A percentile compares a stretch with the other conserved stretches of the same genome.
These are phyloP conservation scores for Smutsia temminckii DNA, from an alignment of 2,797 vertebrate genomes.

Conservation along the genomic window DNA sequence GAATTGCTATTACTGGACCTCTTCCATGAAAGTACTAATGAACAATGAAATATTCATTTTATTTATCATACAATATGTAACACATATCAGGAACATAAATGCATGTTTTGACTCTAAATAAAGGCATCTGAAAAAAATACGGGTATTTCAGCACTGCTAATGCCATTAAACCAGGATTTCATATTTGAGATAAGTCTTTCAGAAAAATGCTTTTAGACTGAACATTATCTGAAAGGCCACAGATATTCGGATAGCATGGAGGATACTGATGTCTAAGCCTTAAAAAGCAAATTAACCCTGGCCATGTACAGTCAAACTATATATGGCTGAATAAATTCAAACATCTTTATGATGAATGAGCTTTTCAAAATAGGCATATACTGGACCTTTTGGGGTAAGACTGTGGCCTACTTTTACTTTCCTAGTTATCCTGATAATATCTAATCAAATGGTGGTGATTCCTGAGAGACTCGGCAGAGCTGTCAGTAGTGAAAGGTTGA, in stretches of 20 bases:
- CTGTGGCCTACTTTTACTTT: background rate
- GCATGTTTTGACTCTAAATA: conserved; percentile 9
- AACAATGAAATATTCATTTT: conserved; percentile 46
- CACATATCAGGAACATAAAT: background rate
- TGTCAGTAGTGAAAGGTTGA: background rate
- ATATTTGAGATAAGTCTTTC: background rate
- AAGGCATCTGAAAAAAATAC: background rate
- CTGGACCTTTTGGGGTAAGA: background rate
- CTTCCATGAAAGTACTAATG: conserved; percentile 35
- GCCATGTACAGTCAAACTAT: background rate
- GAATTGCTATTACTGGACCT: background rate
- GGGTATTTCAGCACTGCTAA: background rate
- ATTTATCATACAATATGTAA: background rate
- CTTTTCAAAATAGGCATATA: background rate
- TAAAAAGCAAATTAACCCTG: background rate
- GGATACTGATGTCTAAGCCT: background rate
- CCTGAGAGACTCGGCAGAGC: background rate
- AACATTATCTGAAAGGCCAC: background rate
- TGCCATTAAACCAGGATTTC: conserved; percentile 1
- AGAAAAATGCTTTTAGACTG: background rate
- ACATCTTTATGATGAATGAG: background rate
- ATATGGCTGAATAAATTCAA: background rate
- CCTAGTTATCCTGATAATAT: background rate
- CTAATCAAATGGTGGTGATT: background rate
- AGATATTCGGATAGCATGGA: background rate